Conservation (phyloP, 1,140 invertebrate species). For the Heliconius hermathena region DNA sequence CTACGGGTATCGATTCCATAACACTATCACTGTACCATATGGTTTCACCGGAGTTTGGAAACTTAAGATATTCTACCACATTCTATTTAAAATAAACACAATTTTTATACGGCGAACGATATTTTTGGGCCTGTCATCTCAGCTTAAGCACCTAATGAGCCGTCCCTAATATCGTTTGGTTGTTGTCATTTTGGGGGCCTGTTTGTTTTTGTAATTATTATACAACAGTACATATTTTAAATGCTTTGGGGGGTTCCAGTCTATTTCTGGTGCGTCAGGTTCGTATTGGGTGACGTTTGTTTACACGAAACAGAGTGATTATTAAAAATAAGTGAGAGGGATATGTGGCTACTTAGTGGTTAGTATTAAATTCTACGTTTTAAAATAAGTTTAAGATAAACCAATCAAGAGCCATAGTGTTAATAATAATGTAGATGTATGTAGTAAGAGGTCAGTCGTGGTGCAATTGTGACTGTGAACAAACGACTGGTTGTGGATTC, state of each 20-base stretch:
- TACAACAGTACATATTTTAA: conserved; percentile 27
- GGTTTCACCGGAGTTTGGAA: background rate
- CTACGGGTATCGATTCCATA: background rate
- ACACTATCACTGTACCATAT: background rate
- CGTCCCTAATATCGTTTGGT: conserved; percentile 55
- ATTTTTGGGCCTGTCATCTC: conserved; percentile 71
- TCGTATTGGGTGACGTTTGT: background rate
- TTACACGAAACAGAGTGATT: background rate
- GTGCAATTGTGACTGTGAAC: too few species aligned
- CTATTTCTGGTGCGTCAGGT: background rate
- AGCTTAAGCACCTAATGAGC: conserved; percentile 72
- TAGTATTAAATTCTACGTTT: background rate
- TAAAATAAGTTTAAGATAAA: background rate
- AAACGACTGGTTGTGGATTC: too few species aligned
- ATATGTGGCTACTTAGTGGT: background rate
- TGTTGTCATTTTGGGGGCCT: conserved; percentile 45
- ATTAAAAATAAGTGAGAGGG: background rate
- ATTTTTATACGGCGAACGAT: conserved; percentile 48
- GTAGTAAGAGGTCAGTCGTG: too few species aligned
- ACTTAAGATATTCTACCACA: background rate
- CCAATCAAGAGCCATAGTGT: background rate
- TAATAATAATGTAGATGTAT: background rate
- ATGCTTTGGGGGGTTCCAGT: conserved; percentile 7
- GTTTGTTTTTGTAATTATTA: conserved; percentile 70
- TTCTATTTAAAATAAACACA: conserved; percentile 60